Conservation (phyloP, 2,888 invertebrate genomes). For the Eupithecia subfuscata region DNA sequence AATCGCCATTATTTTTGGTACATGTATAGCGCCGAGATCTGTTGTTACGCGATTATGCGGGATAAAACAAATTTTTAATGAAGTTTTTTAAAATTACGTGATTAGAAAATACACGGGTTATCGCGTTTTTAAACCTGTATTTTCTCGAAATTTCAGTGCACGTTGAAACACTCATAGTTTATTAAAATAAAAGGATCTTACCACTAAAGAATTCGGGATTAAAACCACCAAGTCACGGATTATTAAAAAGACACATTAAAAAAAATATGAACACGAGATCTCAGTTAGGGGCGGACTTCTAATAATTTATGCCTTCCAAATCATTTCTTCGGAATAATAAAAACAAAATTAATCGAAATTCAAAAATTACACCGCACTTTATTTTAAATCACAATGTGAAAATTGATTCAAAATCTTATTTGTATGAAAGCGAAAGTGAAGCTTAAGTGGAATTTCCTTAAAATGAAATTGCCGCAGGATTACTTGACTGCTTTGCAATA, state of each 20-base stretch:
- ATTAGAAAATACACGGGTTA: too few species aligned
- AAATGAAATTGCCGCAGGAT: constrained; percentile 40
- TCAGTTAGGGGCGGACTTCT: too few species aligned
- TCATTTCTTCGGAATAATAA: neutral
- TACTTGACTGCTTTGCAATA: constrained; percentile 20
- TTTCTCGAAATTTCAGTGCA: too few species aligned
- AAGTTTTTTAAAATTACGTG: neutral
- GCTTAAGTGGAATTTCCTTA: constrained; percentile 22
- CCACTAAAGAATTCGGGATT: too few species aligned
- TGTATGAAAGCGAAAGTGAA: constrained; percentile 18
- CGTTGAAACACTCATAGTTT: too few species aligned
- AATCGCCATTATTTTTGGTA: too few species aligned
- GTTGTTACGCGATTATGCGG: neutral
- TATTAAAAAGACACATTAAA: too few species aligned
- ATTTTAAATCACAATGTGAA: constrained; percentile 11
- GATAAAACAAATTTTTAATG: neutral
- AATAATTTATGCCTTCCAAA: neutral
- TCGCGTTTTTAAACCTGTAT: too few species aligned
- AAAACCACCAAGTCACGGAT: too few species aligned
- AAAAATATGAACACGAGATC: too few species aligned
- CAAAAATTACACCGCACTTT: neutral
- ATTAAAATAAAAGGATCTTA: too few species aligned
- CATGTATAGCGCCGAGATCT: neutral
- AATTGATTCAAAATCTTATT: constrained; percentile 22
- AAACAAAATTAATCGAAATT: neutral